Conservation (phyloP, 2,113 vertebrate genomes). For the Hymenochirus boettgeri region DNA sequence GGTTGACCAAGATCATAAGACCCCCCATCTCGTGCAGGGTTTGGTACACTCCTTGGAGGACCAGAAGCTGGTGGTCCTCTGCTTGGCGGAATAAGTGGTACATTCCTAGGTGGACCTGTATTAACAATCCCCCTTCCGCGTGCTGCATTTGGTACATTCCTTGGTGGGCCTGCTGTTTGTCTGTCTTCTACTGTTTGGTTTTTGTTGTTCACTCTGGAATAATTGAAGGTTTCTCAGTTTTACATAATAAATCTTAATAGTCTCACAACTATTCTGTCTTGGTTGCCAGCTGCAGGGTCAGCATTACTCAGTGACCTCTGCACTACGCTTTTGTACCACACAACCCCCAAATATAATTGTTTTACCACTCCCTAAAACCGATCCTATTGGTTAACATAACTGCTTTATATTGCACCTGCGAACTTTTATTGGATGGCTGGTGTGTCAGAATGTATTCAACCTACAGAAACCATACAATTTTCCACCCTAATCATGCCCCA, state of each 20-base stretch:
- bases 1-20: neutral
- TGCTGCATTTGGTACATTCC: slow-evolving; percentile 7
- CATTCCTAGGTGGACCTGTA: slow-evolving; percentile 10
- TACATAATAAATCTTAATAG: no score
- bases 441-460: slow-evolving; percentile 2
- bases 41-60: slow-evolving; percentile 1
- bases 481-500: no score
- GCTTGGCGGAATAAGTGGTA: slow-evolving; percentile 1
- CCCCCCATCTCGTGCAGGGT: neutral
- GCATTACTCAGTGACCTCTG: no score
- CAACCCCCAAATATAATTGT: no score
- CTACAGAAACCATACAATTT: no score
- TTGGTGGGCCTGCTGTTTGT: neutral
- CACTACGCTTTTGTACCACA: no score
- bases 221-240: neutral
- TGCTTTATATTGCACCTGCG: no score
- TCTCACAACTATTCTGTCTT: no score
- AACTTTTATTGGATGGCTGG: no score
- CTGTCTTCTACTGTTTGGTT: slow-evolving; percentile 6
- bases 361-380: no score
- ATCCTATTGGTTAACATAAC: no score
- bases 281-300: no score
- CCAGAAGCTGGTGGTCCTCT: slow-evolving; percentile 3
- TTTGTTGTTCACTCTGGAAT: slow-evolving; percentile 10
- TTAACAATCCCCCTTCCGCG: neutral